These are phyloP conservation scores for Muschampia staudingeri DNA, from an alignment of 2,888 invertebrate species.

Conservation along the genomic window DNA sequence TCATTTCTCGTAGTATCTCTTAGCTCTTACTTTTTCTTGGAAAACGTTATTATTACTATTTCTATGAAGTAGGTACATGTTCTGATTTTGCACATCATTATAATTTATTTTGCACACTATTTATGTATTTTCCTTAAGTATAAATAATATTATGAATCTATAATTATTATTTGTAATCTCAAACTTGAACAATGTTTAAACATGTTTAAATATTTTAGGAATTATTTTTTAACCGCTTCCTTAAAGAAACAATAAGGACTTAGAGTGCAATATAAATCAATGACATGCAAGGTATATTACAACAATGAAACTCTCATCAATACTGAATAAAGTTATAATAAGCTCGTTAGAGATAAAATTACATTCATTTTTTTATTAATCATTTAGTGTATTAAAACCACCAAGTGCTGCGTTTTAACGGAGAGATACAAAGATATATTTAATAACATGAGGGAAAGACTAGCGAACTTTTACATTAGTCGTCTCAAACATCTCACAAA, in stretches of 20 bases:
- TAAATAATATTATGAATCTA: too few relatives aligned
- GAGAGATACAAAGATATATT: constrained; percentile 87
- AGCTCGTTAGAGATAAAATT: constrained; percentile 91
- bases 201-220: neutral
- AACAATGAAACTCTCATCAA: constrained; percentile 76
- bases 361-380: constrained; percentile 81
- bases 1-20: constrained; percentile 79
- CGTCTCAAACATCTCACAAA: constrained; percentile 73
- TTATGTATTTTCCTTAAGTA: neutral
- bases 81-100: constrained; percentile 63
- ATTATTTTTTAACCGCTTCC: neutral
- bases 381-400: constrained; percentile 85
- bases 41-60: neutral
- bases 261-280: constrained; percentile 39
- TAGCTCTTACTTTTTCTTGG: constrained; percentile 67
- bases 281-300: constrained; percentile 82
- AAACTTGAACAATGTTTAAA: too few relatives aligned
- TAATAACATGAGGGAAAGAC: constrained; percentile 82
- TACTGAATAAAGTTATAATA: constrained; percentile 89
- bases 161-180: too few relatives aligned
- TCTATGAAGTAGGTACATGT: constrained; percentile 64
- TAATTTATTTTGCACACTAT: constrained; percentile 7
- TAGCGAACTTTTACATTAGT: constrained; percentile 79
- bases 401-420: constrained; percentile 78
- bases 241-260: neutral